A percentile compares a stretch with the other conserved stretches of the same genome.
phyloP scores from a whole-genome alignment of 2,113 vertebrate genomes.

The Macrotis lagotis region DNA sequence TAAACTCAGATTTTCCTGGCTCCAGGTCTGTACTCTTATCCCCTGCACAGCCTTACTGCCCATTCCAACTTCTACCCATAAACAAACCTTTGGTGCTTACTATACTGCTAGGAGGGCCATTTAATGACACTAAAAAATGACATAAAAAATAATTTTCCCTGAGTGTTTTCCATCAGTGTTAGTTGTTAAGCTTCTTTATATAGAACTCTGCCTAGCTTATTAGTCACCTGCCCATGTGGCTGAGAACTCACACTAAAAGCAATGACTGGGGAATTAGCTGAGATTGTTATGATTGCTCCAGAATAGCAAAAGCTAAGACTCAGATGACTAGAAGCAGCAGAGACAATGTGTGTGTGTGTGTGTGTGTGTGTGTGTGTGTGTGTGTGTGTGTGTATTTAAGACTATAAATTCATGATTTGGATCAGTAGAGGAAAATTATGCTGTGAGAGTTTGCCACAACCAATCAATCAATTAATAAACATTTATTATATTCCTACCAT shows the following conservation, averaged over 20 bases:
- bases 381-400: not conserved
- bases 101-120: not conserved
- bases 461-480: not conserved
- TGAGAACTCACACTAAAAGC: not conserved
- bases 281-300: not conserved
- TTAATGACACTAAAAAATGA: not conserved
- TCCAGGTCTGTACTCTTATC: not conserved
- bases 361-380: not conserved
- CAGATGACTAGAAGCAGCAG: not conserved
- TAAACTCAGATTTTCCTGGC: not conserved
- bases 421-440: not conserved
- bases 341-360: not conserved
- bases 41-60: not conserved
- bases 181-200: not conserved
- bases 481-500: not conserved
- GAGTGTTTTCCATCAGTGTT: not conserved
- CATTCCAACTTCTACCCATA: not conserved
- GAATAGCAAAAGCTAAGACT: not conserved
- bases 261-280: not conserved
- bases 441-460: not conserved
- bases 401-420: not conserved
- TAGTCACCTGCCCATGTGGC: not conserved
- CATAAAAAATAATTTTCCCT: constrained; percentile 25
- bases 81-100: not conserved
- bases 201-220: not conserved